phyloP scores from a whole-genome alignment of 1,140 invertebrate species.

The Campoletis sonorensis region DNA sequence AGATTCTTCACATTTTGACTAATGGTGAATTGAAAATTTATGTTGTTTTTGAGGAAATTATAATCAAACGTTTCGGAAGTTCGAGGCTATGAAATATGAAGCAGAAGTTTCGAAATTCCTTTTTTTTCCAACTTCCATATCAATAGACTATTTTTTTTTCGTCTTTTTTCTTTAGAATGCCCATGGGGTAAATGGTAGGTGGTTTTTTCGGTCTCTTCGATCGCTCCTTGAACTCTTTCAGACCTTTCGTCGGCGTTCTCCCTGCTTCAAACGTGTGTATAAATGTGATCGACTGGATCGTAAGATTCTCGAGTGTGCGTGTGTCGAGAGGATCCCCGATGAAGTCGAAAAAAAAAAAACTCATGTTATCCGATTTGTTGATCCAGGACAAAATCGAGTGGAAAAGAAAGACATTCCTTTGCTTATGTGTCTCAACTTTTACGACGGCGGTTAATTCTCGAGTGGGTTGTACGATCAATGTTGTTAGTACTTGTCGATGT shows the following conservation, averaged over 20 bases:
- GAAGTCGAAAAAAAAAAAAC: neutral
- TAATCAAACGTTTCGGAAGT: too few relatives aligned
- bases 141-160: neutral
- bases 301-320: neutral
- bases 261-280: neutral
- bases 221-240: neutral
- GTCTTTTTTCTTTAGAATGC: neutral
- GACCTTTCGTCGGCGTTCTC: neutral
- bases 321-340: neutral
- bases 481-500: too few relatives aligned
- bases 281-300: neutral
- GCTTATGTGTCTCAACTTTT: neutral
- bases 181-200: neutral
- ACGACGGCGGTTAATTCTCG: conserved; percentile 3
- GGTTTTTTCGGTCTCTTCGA: neutral
- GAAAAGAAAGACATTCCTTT: neutral
- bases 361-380: neutral
- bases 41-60: too few relatives aligned
- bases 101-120: neutral
- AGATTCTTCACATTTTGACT: too few relatives aligned
- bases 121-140: neutral
- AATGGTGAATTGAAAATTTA: too few relatives aligned
- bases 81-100: too few relatives aligned
- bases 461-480: conserved; percentile 7
- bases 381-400: conserved; percentile 4